A percentile compares a stretch with the other conserved stretches of the same genome.
phyloP scores from a whole-genome alignment of 2,797 vertebrate genomes.

The Centropyge bicolor region DNA sequence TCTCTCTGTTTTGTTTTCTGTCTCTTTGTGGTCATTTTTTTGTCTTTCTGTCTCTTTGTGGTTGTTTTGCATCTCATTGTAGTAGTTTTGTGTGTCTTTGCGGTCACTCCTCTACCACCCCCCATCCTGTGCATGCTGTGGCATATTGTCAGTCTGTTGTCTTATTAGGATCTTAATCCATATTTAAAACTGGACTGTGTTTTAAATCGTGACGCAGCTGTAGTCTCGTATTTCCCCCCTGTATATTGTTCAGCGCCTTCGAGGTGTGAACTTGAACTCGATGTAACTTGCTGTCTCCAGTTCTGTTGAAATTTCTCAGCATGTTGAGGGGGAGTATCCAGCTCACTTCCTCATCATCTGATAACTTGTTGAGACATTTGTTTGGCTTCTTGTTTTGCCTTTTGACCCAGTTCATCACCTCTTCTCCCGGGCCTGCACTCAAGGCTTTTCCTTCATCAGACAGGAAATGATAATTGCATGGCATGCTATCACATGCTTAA shows the following conservation, averaged over 20 bases:
- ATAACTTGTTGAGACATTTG: slow-evolving; percentile 33
- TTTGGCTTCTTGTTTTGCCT: slow-evolving; percentile 34
- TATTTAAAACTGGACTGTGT: no score
- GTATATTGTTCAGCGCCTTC: neutral
- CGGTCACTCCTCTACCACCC: no score
- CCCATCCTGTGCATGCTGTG: no score
- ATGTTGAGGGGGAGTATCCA: neutral
- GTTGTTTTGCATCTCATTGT: neutral
- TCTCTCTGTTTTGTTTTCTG: neutral
- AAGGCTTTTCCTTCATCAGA: slow-evolving; percentile 49
- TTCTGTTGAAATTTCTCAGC: slow-evolving; percentile 24
- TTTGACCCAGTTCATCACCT: slow-evolving; percentile 55
- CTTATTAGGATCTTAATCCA: neutral
- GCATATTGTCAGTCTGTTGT: neutral
- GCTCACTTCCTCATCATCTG: slow-evolving; percentile 31
- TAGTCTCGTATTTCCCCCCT: neutral
- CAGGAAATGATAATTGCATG: slow-evolving; percentile 64
- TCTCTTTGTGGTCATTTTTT: neutral
- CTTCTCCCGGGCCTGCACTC: slow-evolving; percentile 29
- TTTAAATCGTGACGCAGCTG: no score
- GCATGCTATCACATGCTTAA: slow-evolving; percentile 66
- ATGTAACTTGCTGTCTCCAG: neutral
- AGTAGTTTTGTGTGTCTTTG: neutral
- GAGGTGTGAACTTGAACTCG: neutral
- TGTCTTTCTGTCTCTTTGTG: neutral